phyloP scores from a whole-genome alignment of 2,888 invertebrate genomes.

The Zaprionus obscuricornis region DNA sequence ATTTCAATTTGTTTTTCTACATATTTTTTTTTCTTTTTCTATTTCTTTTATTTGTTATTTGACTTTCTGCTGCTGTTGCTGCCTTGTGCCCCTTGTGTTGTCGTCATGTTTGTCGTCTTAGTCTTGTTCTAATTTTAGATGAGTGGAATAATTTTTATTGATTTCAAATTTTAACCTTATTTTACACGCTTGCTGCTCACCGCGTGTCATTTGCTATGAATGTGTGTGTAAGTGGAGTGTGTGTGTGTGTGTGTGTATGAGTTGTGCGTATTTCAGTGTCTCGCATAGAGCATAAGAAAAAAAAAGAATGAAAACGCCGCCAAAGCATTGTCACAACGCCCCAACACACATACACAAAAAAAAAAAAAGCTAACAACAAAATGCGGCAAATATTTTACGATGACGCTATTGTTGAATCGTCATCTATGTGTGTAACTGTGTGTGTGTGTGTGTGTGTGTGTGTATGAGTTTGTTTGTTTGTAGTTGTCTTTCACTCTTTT shows the following conservation, averaged over 20 bases:
- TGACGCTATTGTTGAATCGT: slow-evolving; percentile 72
- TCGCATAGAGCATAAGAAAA: slow-evolving; percentile 21
- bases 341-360: too few relatives aligned
- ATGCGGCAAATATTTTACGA: slow-evolving; percentile 75
- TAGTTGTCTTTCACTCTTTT: too few relatives aligned
- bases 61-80: slow-evolving; percentile 16
- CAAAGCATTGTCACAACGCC: slow-evolving; percentile 49
- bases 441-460: slow-evolving; percentile 8
- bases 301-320: slow-evolving; percentile 53
- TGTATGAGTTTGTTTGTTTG: slow-evolving; percentile 4
- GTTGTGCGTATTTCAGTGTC: slow-evolving; percentile 6
- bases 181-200: slow-evolving; percentile 53
- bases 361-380: slow-evolving; percentile 65
- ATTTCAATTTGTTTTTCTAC: too few relatives aligned
- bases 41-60: slow-evolving; percentile 31
- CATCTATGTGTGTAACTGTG: slow-evolving; percentile 10
- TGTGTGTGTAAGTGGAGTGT: slow-evolving; percentile 4
- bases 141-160: slow-evolving; percentile 81
- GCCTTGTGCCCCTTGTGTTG: background rate
- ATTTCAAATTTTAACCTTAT: slow-evolving; percentile 81
- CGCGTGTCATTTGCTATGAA: background rate
- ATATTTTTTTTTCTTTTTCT: slow-evolving; percentile 30
- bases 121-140: slow-evolving; percentile 82
- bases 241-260: slow-evolving; percentile 1
- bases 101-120: slow-evolving; percentile 18